A percentile compares a stretch with the other conserved stretches of the same genome.
Evolutionary conservation across 2,888 invertebrate species (phyloP).

Genomic region (Phragmatobia fuliginosa): DNA sequence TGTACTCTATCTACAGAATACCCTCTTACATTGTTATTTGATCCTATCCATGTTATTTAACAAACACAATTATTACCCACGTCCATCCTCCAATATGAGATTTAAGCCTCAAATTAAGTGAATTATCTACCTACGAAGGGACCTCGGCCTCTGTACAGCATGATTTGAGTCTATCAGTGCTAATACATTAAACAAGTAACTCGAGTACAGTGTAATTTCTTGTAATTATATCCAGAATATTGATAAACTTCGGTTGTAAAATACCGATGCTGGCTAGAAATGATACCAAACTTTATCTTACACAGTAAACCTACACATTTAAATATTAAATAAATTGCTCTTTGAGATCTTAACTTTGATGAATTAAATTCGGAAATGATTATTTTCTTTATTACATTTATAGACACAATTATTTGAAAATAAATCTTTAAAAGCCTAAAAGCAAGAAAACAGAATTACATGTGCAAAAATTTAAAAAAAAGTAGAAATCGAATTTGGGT

Average conservation of each 20-base stretch:
- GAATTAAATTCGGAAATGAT: no score
- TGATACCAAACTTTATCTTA: neutral
- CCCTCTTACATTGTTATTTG: neutral
- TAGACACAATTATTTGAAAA: no score
- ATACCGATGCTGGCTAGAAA: neutral
- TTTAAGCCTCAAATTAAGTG: conserved; percentile 84
- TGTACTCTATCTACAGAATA: neutral
- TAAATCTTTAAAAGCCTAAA: no score
- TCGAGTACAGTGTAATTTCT: conserved; percentile 31
- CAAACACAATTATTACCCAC: conserved; percentile 82
- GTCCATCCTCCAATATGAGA: conserved; percentile 85
- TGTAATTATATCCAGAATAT: conserved; percentile 38
- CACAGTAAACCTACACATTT: neutral
- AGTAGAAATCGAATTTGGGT: no score
- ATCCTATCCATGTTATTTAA: conserved; percentile 65
- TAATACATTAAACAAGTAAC: conserved; percentile 49
- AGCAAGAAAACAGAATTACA: no score
- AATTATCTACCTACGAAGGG: conserved; percentile 77
- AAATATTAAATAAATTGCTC: neutral
- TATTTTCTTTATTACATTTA: no score
- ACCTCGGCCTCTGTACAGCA: conserved; percentile 51
- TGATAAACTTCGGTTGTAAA: conserved; percentile 7
- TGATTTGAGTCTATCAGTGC: conserved; percentile 39
- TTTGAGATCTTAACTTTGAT: neutral
- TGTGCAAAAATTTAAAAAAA: no score